These are phyloP conservation scores for Ceratothoa steindachneri DNA, from an alignment of 2,888 invertebrate species.

Conservation along the genomic window DNA sequence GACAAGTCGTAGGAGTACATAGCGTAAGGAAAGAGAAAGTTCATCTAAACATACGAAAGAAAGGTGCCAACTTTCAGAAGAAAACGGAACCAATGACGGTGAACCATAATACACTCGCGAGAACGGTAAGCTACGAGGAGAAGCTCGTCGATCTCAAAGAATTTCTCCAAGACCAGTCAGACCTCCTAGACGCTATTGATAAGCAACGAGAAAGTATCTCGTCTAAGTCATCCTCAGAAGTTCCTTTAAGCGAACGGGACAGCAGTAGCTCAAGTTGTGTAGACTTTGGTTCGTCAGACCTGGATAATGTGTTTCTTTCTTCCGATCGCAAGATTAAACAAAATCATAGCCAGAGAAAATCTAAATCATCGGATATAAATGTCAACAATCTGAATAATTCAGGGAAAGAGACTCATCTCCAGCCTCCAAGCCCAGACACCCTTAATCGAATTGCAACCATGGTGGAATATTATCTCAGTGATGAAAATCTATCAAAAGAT, in stretches of 20 bases:
- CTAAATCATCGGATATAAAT: not conserved
- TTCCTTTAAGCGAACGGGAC: not conserved
- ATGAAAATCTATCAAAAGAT: slow-evolving; percentile 90
- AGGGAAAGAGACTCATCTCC: not conserved
- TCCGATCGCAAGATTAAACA: not conserved
- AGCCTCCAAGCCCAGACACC: slow-evolving; percentile 21
- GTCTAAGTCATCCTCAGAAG: not conserved
- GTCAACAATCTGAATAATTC: not conserved
- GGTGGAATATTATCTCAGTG: slow-evolving; percentile 93
- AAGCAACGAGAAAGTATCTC: not conserved
- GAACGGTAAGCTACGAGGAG: not conserved
- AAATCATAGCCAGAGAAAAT: not conserved
- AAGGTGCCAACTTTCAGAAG: no score
- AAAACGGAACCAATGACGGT: no score
- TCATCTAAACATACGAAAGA: no score
- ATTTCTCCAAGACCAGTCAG: not conserved
- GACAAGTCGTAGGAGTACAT: no score
- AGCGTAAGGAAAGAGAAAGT: no score
- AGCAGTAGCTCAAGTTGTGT: not conserved
- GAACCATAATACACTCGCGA: no score
- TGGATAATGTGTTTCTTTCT: not conserved
- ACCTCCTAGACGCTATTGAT: not conserved
- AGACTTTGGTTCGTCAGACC: not conserved
- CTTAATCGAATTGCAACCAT: slow-evolving; percentile 34
- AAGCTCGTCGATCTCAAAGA: not conserved